Evolutionary conservation across 2,888 invertebrate species (phyloP).

Genomic region (Acleris emargana): DNA sequence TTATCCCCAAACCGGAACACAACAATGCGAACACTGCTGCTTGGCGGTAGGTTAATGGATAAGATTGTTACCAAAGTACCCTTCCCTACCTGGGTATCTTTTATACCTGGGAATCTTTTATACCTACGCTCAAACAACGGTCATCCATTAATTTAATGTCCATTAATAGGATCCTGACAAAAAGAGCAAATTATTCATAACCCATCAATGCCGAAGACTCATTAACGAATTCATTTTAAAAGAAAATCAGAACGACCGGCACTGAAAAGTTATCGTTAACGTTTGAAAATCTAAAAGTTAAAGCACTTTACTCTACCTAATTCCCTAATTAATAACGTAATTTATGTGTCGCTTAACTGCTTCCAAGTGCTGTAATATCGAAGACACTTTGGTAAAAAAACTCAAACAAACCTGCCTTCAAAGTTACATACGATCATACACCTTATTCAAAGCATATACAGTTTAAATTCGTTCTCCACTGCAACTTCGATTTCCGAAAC

Average conservation of each 20-base stretch:
- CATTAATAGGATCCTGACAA: background rate
- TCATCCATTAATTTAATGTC: background rate
- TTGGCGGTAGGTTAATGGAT: too few relatives aligned
- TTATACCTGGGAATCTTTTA: too few relatives aligned
- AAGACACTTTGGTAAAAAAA: slow-evolving; percentile 34
- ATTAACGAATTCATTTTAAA: too few relatives aligned
- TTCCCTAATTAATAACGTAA: slow-evolving; percentile 30
- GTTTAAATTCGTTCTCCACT: slow-evolving; percentile 3
- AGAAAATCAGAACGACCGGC: too few relatives aligned
- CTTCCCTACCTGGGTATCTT: too few relatives aligned
- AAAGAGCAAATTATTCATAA: slow-evolving; percentile 6
- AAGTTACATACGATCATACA: background rate
- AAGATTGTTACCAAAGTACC: too few relatives aligned
- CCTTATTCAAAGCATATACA: background rate
- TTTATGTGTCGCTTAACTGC: slow-evolving; percentile 19
- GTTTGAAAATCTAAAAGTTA: slow-evolving; percentile 19
- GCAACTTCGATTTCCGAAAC: slow-evolving; percentile 25
- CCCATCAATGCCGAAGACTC: too few relatives aligned
- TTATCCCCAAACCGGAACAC: too few relatives aligned
- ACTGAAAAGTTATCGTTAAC: background rate
- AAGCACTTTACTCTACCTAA: slow-evolving; percentile 3
- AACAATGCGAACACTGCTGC: too few relatives aligned
- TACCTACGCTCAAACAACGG: too few relatives aligned
- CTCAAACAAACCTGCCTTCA: slow-evolving; percentile 16
- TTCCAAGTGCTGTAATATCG: slow-evolving; percentile 23